Evolutionary conservation across 2,888 invertebrate species (phyloP).

Genomic region (Proisotoma minuta): DNA sequence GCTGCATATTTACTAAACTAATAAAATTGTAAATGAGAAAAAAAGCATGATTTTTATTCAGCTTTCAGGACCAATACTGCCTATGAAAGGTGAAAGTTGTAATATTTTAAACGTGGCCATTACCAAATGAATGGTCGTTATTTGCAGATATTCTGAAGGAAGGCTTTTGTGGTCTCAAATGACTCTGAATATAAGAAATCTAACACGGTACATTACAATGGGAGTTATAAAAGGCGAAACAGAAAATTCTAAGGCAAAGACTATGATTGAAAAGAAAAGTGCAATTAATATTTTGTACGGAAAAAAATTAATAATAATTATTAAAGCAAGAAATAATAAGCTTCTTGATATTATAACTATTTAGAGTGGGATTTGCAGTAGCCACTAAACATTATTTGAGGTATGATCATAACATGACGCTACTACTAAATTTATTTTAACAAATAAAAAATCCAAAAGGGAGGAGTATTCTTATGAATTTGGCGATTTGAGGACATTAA

Average conservation of each 20-base stretch:
- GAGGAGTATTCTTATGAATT: constrained; percentile 36
- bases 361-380: constrained; percentile 35
- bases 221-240: constrained; percentile 24
- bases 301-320: too few relatives aligned
- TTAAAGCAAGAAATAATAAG: too few relatives aligned
- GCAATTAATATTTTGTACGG: constrained; percentile 39
- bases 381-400: constrained; percentile 36
- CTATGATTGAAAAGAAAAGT: constrained; percentile 31
- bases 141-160: constrained; percentile 13
- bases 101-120: not conserved
- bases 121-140: too few relatives aligned
- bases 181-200: constrained; percentile 28
- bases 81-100: constrained; percentile 35
- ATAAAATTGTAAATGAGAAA: too few relatives aligned
- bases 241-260: not conserved
- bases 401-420: too few relatives aligned
- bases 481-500: constrained; percentile 24
- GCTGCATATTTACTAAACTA: too few relatives aligned
- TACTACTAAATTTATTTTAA: too few relatives aligned
- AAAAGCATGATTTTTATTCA: too few relatives aligned
- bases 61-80: constrained; percentile 35
- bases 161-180: constrained; percentile 31
- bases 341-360: too few relatives aligned
- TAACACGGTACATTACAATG: constrained; percentile 35
- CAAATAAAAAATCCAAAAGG: too few relatives aligned